Evolutionary conservation across 2,888 invertebrate species (phyloP).

Genomic region (Zygogramma bicolorata): DNA sequence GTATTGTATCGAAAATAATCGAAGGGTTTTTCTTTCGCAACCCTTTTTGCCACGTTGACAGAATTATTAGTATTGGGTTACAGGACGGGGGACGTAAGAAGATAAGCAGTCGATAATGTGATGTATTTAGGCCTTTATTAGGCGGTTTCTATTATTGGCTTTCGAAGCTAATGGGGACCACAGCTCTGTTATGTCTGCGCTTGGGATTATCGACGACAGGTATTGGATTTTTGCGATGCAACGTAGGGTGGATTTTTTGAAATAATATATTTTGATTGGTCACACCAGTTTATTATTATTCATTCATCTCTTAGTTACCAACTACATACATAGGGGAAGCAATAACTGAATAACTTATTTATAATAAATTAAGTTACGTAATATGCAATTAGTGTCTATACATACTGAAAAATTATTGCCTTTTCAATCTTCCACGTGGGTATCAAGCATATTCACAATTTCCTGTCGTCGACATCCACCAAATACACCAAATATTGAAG

Average conservation of each 20-base stretch:
- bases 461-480: no score
- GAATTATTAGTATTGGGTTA: slow-evolving; percentile 61
- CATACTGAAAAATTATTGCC: no score
- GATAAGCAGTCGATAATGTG: slow-evolving; percentile 28
- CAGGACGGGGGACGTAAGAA: slow-evolving; percentile 29
- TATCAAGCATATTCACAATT: no score
- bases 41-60: slow-evolving; percentile 56
- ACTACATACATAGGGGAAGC: no score
- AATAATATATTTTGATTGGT: no score
- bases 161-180: background rate
- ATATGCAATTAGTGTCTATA: no score
- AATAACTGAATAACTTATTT: no score
- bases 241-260: background rate
- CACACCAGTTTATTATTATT: no score
- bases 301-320: no score
- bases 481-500: no score
- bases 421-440: no score
- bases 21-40: slow-evolving; percentile 41
- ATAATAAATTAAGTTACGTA: no score
- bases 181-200: background rate
- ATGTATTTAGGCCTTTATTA: slow-evolving; percentile 47
- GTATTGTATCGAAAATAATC: slow-evolving; percentile 45
- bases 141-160: slow-evolving; percentile 45
- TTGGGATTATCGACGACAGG: background rate
- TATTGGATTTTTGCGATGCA: background rate